Evolutionary conservation across 2,797 vertebrate genomes (phyloP), one percentile per base, ranked within the genome.

Genomic region (Coregonus sp.): DNA sequence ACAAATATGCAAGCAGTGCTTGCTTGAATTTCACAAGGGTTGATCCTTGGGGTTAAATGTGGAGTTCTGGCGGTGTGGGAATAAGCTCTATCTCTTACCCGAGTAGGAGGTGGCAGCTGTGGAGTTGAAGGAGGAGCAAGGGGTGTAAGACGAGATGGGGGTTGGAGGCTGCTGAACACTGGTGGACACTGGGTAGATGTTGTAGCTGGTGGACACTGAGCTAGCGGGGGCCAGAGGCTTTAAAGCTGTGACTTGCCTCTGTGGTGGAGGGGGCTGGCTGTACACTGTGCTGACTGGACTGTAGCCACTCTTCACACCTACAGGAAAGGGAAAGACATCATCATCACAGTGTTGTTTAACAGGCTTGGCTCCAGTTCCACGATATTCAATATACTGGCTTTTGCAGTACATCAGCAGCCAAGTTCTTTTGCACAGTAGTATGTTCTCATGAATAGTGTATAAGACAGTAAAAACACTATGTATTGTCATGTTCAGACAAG

Each of bases 71-170:
- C 14, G 4, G 66, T 37, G 31, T 29, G 66, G 31, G 31, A 29
- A 33, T 18, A 35, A n/a, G 31, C 4, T 35, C 33, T 20, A 33
- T 40, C 5, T 18, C 86, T 89, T 84, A 96, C 95, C 94, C 0
- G 92, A 90, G 86, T 95, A 95, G 54, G 94, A 93, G 0, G 88
- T 88, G 76, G 90, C 87, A 54, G 91, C 77, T 1, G 91, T 85
- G 25, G 93, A 91, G 84, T 86, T 93, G 59, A 92, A 95, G 9
- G 94, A 90, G 29, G 94, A 91, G 70, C 90, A 89, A 0, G 91
- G 93, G 16, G 93, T 90, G 82, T 94, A 95, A 56, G 93, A 93
- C 66, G 93, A 92, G 78, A 94, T 91, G n/a, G 91, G 84, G 0
- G 92, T 91, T 16, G 90, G 88, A 0, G 87, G 81, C 70, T 94